phyloP scores from a whole-genome alignment of 2,113 vertebrate genomes.

The Scolopax mira region DNA sequence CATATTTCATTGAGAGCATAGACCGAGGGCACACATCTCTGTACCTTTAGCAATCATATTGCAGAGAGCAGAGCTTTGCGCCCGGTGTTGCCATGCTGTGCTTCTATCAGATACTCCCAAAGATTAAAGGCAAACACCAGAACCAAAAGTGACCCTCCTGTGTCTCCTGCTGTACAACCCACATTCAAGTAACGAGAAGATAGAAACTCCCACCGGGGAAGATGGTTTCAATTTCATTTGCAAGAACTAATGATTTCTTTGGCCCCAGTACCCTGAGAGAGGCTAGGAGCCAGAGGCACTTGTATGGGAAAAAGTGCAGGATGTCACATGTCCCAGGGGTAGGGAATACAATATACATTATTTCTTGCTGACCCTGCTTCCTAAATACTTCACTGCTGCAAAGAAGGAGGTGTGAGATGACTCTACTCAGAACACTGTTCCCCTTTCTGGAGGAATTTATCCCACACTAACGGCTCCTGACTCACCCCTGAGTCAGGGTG shows the following conservation, averaged over 20 bases:
- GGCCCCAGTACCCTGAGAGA: neutral
- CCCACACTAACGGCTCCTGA: neutral
- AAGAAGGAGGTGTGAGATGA: neutral
- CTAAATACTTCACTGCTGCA: neutral
- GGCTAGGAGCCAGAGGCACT: neutral
- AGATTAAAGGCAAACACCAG: neutral
- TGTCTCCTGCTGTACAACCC: neutral
- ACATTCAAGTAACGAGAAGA: neutral
- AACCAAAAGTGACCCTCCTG: neutral
- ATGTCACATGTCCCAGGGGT: neutral
- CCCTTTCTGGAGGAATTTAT: neutral
- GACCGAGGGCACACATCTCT: neutral
- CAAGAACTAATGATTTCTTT: conserved; percentile 11
- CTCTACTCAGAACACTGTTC: neutral
- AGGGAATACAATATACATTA: neutral
- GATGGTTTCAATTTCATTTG: neutral
- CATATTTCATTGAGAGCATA: neutral
- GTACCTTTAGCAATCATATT: neutral
- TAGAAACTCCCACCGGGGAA: neutral
- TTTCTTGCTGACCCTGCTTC: neutral
- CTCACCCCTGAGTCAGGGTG: fast-evolving
- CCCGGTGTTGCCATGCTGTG: neutral
- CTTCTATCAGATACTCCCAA: neutral
- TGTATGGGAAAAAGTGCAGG: neutral
- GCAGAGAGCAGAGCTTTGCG: neutral